Percentiles rank a stretch among this genome's conserved stretches.
These are phyloP conservation scores for Pristionchus mayeri DNA, from an alignment of 2,888 invertebrate species.

Conservation along the genomic window DNA sequence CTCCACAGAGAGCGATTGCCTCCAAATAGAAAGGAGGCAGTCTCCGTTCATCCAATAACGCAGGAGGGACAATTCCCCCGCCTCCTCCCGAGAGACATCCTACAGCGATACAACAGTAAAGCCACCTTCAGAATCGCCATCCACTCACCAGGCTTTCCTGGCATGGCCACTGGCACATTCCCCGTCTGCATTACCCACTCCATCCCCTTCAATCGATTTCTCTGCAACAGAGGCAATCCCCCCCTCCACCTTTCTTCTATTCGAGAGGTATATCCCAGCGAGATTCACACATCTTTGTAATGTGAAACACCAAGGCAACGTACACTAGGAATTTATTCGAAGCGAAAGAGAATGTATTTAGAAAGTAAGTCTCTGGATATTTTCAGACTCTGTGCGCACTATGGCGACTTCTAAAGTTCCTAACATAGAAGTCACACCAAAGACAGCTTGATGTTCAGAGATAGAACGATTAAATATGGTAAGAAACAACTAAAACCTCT, in stretches of 20 bases:
- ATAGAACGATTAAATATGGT: slow-evolving; percentile 15
- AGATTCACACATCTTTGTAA: slow-evolving; percentile 2
- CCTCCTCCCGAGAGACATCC: slow-evolving; percentile 54
- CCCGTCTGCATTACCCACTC: slow-evolving; percentile 63
- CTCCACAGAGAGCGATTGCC: slow-evolving; percentile 69
- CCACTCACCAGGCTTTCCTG: slow-evolving; percentile 60
- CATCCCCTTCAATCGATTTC: slow-evolving; percentile 51
- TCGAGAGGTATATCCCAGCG: slow-evolving; percentile 28
- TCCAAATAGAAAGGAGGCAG: slow-evolving; percentile 72
- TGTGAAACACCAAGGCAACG: neutral
- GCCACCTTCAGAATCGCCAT: neutral
- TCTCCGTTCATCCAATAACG: slow-evolving; percentile 67
- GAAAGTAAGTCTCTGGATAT: slow-evolving; percentile 44
- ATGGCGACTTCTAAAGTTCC: slow-evolving; percentile 47
- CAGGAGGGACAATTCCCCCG: slow-evolving; percentile 72
- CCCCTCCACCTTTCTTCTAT: neutral
- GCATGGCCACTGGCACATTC: slow-evolving; percentile 60
- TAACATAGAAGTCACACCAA: slow-evolving; percentile 49
- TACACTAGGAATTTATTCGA: slow-evolving; percentile 40
- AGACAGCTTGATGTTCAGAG: slow-evolving; percentile 8
- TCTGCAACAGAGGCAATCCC: neutral
- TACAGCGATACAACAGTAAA: neutral
- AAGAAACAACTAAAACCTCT: slow-evolving; percentile 42
- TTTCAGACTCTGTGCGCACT: slow-evolving; percentile 30
- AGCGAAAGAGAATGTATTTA: neutral